phyloP scores from a whole-genome alignment of 1,140 invertebrate genomes.

The Coptotermes formosanus region DNA sequence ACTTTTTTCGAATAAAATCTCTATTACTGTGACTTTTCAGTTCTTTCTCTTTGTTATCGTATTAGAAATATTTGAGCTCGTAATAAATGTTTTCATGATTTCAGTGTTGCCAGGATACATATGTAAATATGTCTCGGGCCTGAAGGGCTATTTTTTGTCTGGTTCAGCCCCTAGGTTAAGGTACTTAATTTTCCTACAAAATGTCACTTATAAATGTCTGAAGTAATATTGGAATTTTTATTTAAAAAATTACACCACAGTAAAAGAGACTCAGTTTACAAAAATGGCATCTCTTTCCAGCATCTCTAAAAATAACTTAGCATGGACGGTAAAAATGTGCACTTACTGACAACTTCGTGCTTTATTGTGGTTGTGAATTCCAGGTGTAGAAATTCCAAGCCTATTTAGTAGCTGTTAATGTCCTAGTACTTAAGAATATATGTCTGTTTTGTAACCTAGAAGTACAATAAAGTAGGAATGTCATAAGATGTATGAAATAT shows the following conservation, averaged over 20 bases:
- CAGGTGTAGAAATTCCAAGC: conserved; percentile 14
- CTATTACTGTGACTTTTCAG: too few relatives aligned
- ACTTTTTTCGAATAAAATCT: too few relatives aligned
- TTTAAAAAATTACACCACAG: neutral
- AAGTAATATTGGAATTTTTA: neutral
- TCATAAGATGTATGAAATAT: neutral
- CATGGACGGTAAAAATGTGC: neutral
- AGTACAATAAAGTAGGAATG: neutral
- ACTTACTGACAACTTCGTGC: neutral
- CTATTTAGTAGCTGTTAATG: conserved; percentile 5
- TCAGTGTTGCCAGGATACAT: neutral
- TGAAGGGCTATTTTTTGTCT: neutral
- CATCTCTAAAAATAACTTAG: neutral
- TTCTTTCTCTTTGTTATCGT: neutral
- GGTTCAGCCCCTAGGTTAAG: neutral
- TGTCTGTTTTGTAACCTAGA: neutral
- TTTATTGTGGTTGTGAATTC: neutral
- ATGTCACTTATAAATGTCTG: neutral
- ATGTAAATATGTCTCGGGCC: neutral
- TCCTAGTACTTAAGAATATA: neutral
- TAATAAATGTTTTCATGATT: neutral
- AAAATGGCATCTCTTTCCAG: neutral
- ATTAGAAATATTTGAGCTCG: neutral
- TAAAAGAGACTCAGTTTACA: neutral
- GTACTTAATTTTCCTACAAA: neutral